Base-by-base conservation (phyloP, 2,888 invertebrate species). In the Phaonia tiefii region DNA sequence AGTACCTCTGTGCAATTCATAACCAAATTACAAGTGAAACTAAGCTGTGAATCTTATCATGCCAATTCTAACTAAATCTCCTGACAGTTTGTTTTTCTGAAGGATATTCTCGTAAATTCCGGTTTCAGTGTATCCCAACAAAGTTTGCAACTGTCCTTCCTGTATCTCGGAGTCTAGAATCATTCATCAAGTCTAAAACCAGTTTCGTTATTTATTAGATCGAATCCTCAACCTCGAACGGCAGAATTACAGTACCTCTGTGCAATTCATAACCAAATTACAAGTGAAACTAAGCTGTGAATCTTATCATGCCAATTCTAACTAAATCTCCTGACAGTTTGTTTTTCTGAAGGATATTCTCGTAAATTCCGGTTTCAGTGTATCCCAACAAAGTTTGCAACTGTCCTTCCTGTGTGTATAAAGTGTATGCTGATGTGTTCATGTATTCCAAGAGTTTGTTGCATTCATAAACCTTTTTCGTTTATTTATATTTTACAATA, bases 391-490 rank as follows among this genome's bases (percentile, higher is more conserved):
- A 70, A 56, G 44, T 31, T 17, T 46, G 25, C 15, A 25, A 63
- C 56, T 58, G 13, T 31, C 31, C 15, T 31, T 67, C 39, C 60
- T 51, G 39, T 0, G 22, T 67, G 7, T 51, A 17, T 69, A 56
- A 26, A 66, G 46, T 39, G 10, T 15, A 20, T 22, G 17, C 7
- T n/a, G 51, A 15, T 20, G 49, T 66, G 31, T 8, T 31, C 3
- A 31, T 8, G 3, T 31, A 31, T 31, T 31, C 8, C 31, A 31
- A 8, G 8, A 8, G 17, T 71, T 49, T 58, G 42, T 51, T 80
- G 39, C 20, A 60, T 77, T 77, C 70, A 76, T 80, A 76, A 80
- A 74, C 76, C 77, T 77, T 60, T 80, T 70, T 77, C 71, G 77
- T 75, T 77, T 75, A 70, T 58, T 67, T 71, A 65, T 58, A 67